A percentile compares a stretch with the other conserved stretches of the same genome.
phyloP scores from a whole-genome alignment of 2,888 invertebrate genomes.

The Mimachlamys varia region DNA sequence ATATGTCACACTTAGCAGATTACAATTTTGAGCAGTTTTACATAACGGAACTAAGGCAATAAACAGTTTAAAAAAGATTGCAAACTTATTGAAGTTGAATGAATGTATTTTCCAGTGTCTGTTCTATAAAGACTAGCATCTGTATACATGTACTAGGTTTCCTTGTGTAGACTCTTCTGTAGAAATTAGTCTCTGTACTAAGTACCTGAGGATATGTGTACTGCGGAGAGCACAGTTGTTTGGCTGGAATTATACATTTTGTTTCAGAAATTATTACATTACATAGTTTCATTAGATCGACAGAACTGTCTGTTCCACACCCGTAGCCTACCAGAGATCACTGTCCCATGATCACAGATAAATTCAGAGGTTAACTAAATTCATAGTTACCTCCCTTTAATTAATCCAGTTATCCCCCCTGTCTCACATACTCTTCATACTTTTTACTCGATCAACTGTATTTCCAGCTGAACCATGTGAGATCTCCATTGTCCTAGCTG shows the following conservation, averaged over 20 bases:
- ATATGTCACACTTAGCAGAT: not conserved
- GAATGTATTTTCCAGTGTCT: not conserved
- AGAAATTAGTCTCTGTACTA: no score
- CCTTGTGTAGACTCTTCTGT: not conserved
- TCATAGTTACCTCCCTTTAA: not conserved
- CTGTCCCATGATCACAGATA: not conserved
- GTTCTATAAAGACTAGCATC: no score
- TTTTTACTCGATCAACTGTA: not conserved
- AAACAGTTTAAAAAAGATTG: not conserved
- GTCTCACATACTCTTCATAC: not conserved
- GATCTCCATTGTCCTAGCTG: not conserved
- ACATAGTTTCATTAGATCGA: not conserved
- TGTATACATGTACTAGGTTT: no score
- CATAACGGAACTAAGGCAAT: not conserved
- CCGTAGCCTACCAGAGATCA: not conserved
- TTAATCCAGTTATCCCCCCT: no score
- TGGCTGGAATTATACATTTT: not conserved
- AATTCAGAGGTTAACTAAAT: not conserved
- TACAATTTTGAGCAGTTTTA: conserved; percentile 23
- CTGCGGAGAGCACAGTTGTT: not conserved
- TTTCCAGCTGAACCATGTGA: not conserved
- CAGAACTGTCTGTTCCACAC: not conserved
- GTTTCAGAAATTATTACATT: not conserved
- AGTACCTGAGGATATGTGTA: not conserved
- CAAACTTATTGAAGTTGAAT: not conserved